Conservation (phyloP, 64 coral and sea anemone species). For the Trachythela sp. region DNA sequence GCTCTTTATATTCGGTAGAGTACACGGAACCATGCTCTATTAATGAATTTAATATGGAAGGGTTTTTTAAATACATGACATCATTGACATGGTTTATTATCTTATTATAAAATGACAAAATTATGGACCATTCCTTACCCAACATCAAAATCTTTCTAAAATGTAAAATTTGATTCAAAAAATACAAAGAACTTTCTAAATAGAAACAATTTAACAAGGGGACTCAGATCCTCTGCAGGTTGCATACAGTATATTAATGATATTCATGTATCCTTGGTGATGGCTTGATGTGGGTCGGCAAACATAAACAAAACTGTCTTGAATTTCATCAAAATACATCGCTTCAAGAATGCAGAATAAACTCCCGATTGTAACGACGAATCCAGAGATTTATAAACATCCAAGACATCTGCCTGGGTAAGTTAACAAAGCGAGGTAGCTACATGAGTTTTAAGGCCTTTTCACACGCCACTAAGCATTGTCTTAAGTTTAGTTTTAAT, state of each 20-base stretch:
- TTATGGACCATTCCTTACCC: no score
- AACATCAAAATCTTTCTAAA: no score
- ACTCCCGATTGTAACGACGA: background rate
- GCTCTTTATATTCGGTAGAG: no score
- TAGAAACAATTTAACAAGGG: no score
- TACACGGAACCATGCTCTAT: no score
- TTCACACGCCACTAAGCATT: background rate
- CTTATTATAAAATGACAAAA: no score
- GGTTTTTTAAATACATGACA: no score
- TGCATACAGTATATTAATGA: background rate
- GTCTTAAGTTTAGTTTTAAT: background rate
- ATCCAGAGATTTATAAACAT: background rate
- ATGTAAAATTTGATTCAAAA: no score
- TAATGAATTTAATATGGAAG: no score
- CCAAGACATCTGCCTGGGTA: slow-evolving; percentile 5
- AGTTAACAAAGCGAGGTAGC: background rate
- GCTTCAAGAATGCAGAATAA: background rate
- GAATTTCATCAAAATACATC: background rate
- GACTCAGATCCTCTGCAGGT: no score
- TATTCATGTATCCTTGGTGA: background rate
- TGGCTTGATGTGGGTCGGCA: background rate
- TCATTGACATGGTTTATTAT: no score
- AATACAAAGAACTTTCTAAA: no score
- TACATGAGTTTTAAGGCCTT: background rate
- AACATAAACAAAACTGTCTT: background rate